Evolutionary conservation across 2,113 vertebrate species (phyloP).

Genomic region (Chaetura pelagica): DNA sequence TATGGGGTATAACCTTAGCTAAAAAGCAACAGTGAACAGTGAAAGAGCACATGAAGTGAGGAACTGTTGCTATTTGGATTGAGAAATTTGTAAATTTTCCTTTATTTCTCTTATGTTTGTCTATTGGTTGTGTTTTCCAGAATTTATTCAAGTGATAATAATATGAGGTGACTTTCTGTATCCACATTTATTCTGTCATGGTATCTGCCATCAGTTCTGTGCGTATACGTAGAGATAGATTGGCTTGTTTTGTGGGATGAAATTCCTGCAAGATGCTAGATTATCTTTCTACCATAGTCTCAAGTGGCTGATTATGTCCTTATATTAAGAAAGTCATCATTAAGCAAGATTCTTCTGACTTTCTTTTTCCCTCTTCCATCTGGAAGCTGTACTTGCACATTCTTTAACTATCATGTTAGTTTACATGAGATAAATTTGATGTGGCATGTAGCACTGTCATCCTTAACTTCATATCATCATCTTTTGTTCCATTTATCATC

Average conservation of each 20-base stretch:
- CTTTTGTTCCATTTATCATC: constrained; percentile 11
- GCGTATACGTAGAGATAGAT: neutral
- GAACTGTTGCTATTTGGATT: neutral
- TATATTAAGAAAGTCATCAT: neutral
- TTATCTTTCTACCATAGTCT: neutral
- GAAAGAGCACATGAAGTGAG: neutral
- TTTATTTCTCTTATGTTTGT: neutral
- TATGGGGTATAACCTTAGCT: neutral
- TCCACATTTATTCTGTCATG: neutral
- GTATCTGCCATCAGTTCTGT: neutral
- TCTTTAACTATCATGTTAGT: constrained; percentile 28
- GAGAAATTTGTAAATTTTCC: neutral
- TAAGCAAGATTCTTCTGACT: neutral
- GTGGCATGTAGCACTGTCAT: neutral
- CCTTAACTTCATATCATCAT: neutral
- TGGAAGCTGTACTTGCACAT: neutral
- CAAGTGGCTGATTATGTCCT: neutral
- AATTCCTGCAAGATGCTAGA: neutral
- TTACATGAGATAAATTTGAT: constrained; percentile 38
- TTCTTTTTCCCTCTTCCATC: neutral
- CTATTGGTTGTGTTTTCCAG: neutral
- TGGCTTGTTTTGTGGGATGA: neutral
- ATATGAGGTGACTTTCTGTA: neutral
- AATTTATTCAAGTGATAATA: neutral
- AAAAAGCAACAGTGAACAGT: neutral